Evolutionary conservation across 2,113 vertebrate species (phyloP).

Genomic region (Ursus arctos): DNA sequence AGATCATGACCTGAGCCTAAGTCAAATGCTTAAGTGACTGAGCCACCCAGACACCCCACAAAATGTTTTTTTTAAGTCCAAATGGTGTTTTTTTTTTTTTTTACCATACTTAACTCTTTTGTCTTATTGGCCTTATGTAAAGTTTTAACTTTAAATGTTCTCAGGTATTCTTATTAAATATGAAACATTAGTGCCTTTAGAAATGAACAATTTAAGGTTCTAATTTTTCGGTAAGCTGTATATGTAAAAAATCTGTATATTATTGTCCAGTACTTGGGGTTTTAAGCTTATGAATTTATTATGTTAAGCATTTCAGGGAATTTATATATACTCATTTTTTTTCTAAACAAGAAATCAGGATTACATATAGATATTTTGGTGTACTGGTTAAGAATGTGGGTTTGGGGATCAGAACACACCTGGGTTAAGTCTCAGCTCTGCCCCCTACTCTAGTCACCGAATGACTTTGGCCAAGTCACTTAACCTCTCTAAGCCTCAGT

Average conservation of each 20-base stretch:
- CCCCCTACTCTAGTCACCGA: too few species aligned
- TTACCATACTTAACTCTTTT: background rate
- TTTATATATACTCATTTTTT: slow-evolving; percentile 4
- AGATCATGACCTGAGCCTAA: background rate
- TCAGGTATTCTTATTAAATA: background rate
- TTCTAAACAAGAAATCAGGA: background rate
- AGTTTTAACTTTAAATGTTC: background rate
- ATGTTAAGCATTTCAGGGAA: slow-evolving; percentile 15
- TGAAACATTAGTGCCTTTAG: background rate
- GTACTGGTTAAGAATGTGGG: background rate
- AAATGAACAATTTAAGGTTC: slow-evolving; percentile 4
- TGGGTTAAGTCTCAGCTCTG: background rate
- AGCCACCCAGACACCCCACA: background rate
- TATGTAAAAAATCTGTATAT: background rate
- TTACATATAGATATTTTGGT: background rate
- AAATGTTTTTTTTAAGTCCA: background rate
- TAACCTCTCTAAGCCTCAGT: background rate
- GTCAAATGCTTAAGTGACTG: background rate
- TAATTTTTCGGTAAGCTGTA: background rate
- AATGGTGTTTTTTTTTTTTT: background rate
- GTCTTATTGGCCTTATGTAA: background rate
- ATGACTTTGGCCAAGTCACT: background rate
- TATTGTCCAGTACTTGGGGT: background rate
- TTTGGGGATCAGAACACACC: background rate
- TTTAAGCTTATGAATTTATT: slow-evolving; percentile 5